Conservation (phyloP, 2,113 vertebrate species). For the Melanerpes formicivorus region DNA sequence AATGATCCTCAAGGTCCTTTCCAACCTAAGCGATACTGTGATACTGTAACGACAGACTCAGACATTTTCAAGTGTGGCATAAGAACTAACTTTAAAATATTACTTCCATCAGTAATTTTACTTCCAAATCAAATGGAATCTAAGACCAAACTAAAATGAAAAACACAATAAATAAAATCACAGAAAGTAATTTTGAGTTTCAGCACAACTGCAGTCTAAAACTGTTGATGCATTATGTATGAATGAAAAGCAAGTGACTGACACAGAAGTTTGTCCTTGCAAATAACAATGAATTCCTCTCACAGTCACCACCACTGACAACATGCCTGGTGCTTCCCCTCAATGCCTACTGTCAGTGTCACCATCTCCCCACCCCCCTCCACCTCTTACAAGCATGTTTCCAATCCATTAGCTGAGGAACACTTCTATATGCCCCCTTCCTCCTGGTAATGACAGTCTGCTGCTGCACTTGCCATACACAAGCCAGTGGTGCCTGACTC, state of each 20-base stretch:
- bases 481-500: accelerated
- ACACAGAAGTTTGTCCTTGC: not conserved
- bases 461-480: accelerated
- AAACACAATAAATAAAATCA: not conserved
- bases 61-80: not conserved
- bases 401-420: not conserved
- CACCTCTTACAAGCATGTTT: not conserved
- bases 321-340: not conserved
- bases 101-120: not conserved
- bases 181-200: not conserved
- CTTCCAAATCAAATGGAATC: not conserved
- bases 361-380: not conserved
- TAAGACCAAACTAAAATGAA: not conserved
- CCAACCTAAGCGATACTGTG: no score
- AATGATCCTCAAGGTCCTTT: no score
- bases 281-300: not conserved
- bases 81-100: not conserved
- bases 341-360: not conserved
- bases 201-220: not conserved
- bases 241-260: not conserved
- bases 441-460: not conserved
- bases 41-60: not conserved
- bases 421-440: accelerated
- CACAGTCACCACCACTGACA: not conserved
- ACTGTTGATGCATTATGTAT: not conserved